Conservation (phyloP, 2,797 vertebrate species). For the Adelosebastes latens region DNA sequence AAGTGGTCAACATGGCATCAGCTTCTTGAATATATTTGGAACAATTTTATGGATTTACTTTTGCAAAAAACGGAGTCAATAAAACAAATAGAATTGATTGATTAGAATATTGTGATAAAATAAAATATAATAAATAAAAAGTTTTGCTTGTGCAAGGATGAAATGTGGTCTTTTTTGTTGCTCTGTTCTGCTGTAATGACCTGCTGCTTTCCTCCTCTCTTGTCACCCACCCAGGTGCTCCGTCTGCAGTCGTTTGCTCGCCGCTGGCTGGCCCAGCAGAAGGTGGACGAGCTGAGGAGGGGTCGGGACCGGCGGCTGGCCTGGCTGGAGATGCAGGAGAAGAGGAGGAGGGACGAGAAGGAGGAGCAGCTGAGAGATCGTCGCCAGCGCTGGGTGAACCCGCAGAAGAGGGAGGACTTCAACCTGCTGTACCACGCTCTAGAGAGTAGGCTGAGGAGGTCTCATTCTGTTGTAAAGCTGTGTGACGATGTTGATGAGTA, state of each 20-base stretch:
- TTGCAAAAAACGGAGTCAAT: neutral
- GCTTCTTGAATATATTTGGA: neutral
- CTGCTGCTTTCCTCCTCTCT: neutral
- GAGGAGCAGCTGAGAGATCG: conserved; percentile 82
- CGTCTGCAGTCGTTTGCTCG: conserved; percentile 86
- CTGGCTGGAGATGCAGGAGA: conserved; percentile 83
- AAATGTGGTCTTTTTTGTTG: neutral
- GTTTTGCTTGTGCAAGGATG: neutral
- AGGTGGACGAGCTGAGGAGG: conserved; percentile 77
- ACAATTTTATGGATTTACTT: neutral
- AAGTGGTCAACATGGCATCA: neutral
- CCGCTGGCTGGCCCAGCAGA: conserved; percentile 83
- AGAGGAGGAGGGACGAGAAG: conserved; percentile 80
- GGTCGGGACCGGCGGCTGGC: conserved; percentile 73
- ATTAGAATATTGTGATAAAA: neutral
- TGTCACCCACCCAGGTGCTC: conserved; percentile 78
- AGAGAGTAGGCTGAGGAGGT: conserved; percentile 82
- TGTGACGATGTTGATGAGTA: neutral
- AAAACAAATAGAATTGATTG: neutral
- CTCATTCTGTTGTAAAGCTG: neutral
- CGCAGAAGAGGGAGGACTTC: conserved; percentile 89
- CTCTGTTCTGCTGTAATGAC: neutral
- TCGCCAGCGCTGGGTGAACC: conserved; percentile 84
- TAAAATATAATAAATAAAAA: neutral
- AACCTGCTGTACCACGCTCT: conserved; percentile 89